Conservation (phyloP, 2,797 vertebrate species). For the Huso huso region DNA sequence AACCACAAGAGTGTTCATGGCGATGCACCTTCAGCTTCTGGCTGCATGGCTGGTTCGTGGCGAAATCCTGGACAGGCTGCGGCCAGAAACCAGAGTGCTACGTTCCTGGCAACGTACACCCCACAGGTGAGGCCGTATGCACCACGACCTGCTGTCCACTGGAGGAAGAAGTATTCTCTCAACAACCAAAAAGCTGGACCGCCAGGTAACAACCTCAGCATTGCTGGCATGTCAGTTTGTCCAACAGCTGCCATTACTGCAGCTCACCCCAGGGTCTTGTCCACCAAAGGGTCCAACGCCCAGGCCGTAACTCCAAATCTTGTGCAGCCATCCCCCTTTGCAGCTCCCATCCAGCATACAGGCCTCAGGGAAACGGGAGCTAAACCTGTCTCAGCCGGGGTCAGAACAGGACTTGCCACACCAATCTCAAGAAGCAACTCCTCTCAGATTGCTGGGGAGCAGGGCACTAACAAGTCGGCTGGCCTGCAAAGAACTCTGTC, state of each 20-base stretch:
- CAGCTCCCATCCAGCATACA: no score
- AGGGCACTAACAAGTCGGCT: not conserved
- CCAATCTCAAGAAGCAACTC: not conserved
- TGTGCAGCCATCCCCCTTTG: not conserved
- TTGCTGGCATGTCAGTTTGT: not conserved
- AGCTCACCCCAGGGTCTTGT: not conserved
- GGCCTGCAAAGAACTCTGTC: no score
- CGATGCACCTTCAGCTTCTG: slow-evolving; percentile 27
- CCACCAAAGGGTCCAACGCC: not conserved
- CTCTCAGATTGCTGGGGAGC: not conserved
- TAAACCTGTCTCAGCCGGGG: not conserved
- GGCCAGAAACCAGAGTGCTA: slow-evolving; percentile 22
- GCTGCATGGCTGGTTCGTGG: slow-evolving; percentile 19
- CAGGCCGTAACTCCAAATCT: not conserved
- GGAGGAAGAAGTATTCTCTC: slow-evolving; percentile 84
- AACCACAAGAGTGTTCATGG: slow-evolving; percentile 77
- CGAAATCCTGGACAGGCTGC: slow-evolving; percentile 24
- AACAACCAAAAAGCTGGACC: slow-evolving; percentile 56
- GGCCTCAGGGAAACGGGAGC: no score
- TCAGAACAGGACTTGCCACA: not conserved
- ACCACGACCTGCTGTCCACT: slow-evolving; percentile 47
- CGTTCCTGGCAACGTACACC: slow-evolving; percentile 25
- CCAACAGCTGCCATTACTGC: rapidly evolving
- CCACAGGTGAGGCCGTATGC: slow-evolving; percentile 33
- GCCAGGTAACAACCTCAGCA: rapidly evolving